These are phyloP conservation scores for Chironomus striatipennis DNA, from an alignment of 1,140 invertebrate species.

Conservation along the genomic window DNA sequence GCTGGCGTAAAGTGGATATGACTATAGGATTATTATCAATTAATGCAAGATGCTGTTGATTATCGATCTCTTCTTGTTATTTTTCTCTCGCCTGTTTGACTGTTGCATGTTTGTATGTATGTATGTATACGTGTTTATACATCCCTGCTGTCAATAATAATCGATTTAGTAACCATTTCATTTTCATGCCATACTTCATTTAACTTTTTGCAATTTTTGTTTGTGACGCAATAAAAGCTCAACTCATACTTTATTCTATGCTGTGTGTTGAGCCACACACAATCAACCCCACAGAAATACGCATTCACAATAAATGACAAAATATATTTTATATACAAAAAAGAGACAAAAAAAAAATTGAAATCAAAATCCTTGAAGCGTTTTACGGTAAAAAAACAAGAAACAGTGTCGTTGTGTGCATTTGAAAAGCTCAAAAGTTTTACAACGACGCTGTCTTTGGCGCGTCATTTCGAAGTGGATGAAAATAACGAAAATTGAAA, in stretches of 20 bases:
- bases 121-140: background rate
- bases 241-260: background rate
- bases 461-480: background rate
- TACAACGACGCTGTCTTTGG: background rate
- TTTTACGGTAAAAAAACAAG: background rate
- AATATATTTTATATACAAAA: background rate
- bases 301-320: slow-evolving; percentile 1
- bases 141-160: background rate
- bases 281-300: background rate
- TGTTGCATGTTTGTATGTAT: background rate
- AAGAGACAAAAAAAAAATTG: background rate
- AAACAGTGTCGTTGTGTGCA: background rate
- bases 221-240: background rate
- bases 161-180: background rate
- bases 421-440: background rate
- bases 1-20: background rate
- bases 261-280: too few species aligned
- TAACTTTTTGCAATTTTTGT: background rate
- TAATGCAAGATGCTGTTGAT: slow-evolving; percentile 21
- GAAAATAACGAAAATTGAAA: background rate
- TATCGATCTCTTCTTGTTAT: background rate
- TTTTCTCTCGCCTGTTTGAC: background rate
- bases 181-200: background rate
- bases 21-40: slow-evolving; percentile 18
- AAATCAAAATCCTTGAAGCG: background rate